Conservation (phyloP, 2,888 invertebrate species). For the Dusona sp. region DNA sequence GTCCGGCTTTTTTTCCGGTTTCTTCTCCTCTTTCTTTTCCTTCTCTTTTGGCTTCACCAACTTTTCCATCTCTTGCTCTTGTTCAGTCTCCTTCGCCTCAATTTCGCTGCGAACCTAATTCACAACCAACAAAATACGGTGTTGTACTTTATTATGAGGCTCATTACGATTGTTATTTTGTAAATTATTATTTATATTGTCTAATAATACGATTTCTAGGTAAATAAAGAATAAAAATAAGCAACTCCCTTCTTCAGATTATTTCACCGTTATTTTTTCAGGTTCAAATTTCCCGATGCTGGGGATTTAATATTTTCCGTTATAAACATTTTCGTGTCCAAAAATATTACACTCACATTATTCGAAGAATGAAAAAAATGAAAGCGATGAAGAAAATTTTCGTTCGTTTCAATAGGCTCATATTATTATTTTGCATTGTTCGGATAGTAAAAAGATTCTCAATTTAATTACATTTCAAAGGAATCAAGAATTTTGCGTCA, state of each 20-base stretch:
- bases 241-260: background rate
- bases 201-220: background rate
- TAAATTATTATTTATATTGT: background rate
- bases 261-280: background rate
- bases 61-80: conserved; percentile 93
- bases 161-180: background rate
- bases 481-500: too few relatives aligned
- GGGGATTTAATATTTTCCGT: background rate
- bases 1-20: conserved; percentile 88
- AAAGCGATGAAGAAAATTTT: too few relatives aligned
- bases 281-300: background rate
- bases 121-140: conserved; percentile 3
- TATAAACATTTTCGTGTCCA: too few relatives aligned
- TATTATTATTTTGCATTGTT: too few relatives aligned
- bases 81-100: conserved; percentile 90
- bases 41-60: conserved; percentile 87
- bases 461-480: too few relatives aligned
- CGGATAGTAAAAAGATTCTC: too few relatives aligned
- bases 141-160: background rate
- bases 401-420: too few relatives aligned
- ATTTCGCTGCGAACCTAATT: conserved; percentile 92
- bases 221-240: background rate
- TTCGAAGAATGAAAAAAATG: too few relatives aligned
- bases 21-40: conserved; percentile 85
- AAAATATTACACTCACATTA: too few relatives aligned